Conservation (phyloP, 1,140 invertebrate species). For the Drosophila sulfurigaster region DNA sequence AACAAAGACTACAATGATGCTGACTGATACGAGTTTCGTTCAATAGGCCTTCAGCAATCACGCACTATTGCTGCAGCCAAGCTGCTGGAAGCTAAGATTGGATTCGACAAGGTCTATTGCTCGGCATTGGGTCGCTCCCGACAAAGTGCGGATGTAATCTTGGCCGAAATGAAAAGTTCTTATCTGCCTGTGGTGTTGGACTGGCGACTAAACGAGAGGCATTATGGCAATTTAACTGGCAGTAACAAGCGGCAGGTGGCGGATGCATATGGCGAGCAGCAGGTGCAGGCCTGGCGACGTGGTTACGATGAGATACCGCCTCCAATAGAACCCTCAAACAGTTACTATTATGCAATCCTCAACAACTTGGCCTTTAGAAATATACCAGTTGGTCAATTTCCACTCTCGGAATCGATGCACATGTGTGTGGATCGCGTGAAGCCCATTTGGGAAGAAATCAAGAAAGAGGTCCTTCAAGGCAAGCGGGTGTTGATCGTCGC, state of each 20-base stretch:
- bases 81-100: constrained; percentile 88
- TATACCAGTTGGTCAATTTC: constrained; percentile 86
- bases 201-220: constrained; percentile 91
- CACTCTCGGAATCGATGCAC: constrained; percentile 89
- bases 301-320: constrained; percentile 89
- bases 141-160: constrained; percentile 88
- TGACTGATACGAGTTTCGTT: neutral
- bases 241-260: constrained; percentile 90
- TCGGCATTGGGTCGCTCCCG: constrained; percentile 89
- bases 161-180: constrained; percentile 86
- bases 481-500: constrained; percentile 88
- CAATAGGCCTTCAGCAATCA: constrained; percentile 85
- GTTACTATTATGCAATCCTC: constrained; percentile 86
- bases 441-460: constrained; percentile 89
- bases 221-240: constrained; percentile 90
- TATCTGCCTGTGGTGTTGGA: constrained; percentile 87
- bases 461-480: constrained; percentile 87
- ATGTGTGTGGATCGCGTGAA: constrained; percentile 87
- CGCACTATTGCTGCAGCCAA: constrained; percentile 90
- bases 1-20: neutral
- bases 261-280: constrained; percentile 89
- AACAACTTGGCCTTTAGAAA: constrained; percentile 86
- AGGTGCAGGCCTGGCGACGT: constrained; percentile 89
- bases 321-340: constrained; percentile 86
- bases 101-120: constrained; percentile 90